phyloP scores from a whole-genome alignment of 2,797 vertebrate species.

The Coregonus sp. region DNA sequence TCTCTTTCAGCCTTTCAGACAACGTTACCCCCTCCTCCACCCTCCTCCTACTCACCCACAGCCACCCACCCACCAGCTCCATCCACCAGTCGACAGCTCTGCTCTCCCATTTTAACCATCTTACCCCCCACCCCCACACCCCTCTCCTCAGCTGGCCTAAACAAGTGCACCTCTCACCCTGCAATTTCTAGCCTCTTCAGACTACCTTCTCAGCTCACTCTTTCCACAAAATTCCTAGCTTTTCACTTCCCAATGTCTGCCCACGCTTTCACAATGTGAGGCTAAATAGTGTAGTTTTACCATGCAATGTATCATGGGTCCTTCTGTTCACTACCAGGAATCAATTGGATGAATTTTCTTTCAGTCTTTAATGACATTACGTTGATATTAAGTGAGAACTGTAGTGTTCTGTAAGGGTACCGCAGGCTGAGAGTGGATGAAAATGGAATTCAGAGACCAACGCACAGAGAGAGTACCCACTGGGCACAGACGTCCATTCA shows the following conservation, averaged over 20 bases:
- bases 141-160: constrained; percentile 9
- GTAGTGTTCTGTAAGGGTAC: neutral
- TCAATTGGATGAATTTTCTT: neutral
- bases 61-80: constrained; percentile 64
- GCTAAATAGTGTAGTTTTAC: constrained; percentile 55
- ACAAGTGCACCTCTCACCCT: constrained; percentile 7
- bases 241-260: constrained; percentile 13
- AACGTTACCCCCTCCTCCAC: too few species aligned
- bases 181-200: neutral
- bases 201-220: neutral
- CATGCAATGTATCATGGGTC: neutral
- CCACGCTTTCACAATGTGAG: constrained; percentile 21
- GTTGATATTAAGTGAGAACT: neutral
- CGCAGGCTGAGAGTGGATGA: constrained; percentile 27
- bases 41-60: constrained; percentile 30
- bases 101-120: constrained; percentile 36
- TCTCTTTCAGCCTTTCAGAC: constrained; percentile 65
- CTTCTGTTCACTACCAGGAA: neutral
- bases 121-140: constrained; percentile 8
- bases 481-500: too few species aligned
- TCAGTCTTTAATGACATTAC: neutral
- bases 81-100: neutral
- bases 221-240: constrained; percentile 14
- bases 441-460: constrained; percentile 15
- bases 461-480: constrained; percentile 20